Base-by-base conservation (phyloP, 2,888 invertebrate species). In the Dichetophora obliterata region DNA sequence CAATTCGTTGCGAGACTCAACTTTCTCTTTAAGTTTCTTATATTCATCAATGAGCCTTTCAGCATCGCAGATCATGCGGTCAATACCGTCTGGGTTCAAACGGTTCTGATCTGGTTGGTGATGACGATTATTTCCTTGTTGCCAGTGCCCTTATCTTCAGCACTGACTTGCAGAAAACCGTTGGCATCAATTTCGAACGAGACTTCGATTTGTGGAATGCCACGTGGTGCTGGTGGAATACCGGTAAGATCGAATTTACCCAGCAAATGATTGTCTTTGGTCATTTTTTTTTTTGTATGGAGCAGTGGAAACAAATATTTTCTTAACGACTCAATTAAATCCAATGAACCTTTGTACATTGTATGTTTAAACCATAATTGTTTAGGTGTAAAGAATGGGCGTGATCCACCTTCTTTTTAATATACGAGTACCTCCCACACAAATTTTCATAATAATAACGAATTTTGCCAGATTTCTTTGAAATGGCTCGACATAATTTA, bases 231-330 rank as follows among this genome's bases (percentile, higher is more conserved):
- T 61, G 98, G 98, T 78, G 98, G 98, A 85, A 98, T 98, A 79
- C 98, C 98, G 77, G 97, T 98, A 79, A 99, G 91, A 88, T 99
- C 99, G 90, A 99, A 99, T 90, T 98, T 99, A 80, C 99, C 99
- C 79, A 99, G 92, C 82, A 98, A 91, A 90, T 99, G 99, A 91
- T 99, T 99, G 91, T 99, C 99, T 91, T 99, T 99, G 82, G 99
- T 99, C 99, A 99, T 98, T 98, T 90, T 98, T 97, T 90, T 99
- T 99, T 90, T 99, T 99, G 90, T 99, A 99, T 37, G 98, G 96
- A 75, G 99, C 98, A 0, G 99, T 99, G 0, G 98, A 98, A 93
- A 99, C 99, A 88, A 99, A 99, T 0, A 97, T 97, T 90, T 99
- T 99, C 92, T 99, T 99, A 74, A n/a, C n/a, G n/a, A n/a, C n/a